These are phyloP conservation scores for Chrysolina oricalcia DNA, from an alignment of 2,888 invertebrate species.

Conservation along the genomic window DNA sequence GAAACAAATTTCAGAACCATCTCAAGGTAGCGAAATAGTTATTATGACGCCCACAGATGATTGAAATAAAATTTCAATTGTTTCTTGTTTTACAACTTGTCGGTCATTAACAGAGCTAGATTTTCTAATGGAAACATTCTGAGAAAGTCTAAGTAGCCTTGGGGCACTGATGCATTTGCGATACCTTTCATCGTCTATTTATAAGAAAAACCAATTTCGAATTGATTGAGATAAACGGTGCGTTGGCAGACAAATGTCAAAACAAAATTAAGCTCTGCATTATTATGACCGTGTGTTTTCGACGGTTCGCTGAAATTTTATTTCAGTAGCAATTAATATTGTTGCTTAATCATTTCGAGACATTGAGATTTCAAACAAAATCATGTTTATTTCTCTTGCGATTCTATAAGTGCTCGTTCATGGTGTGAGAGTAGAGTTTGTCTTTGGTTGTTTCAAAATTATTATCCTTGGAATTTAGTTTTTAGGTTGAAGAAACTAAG, in stretches of 20 bases:
- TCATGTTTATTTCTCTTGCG: too few relatives aligned
- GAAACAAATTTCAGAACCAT: too few relatives aligned
- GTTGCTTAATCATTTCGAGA: neutral
- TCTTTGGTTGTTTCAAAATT: too few relatives aligned
- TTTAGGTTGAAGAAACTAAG: too few relatives aligned
- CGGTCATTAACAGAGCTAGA: too few relatives aligned
- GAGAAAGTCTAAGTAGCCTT: neutral
- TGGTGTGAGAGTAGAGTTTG: too few relatives aligned
- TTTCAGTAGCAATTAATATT: neutral
- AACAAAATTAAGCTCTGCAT: neutral
- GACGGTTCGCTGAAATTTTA: neutral
- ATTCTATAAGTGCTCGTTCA: too few relatives aligned
- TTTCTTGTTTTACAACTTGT: too few relatives aligned
- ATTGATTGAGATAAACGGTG: conserved; percentile 5
- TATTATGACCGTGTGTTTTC: neutral
- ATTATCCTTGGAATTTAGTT: too few relatives aligned
- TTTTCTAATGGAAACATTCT: neutral
- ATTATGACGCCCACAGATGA: too few relatives aligned
- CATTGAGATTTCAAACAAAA: neutral
- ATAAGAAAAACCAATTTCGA: neutral
- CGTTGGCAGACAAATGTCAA: neutral
- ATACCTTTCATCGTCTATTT: neutral
- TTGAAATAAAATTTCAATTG: too few relatives aligned
- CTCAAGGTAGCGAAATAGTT: too few relatives aligned
- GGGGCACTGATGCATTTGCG: neutral